Evolutionary conservation across 2,888 invertebrate species (phyloP).

Genomic region (Spodoptera exigua): DNA sequence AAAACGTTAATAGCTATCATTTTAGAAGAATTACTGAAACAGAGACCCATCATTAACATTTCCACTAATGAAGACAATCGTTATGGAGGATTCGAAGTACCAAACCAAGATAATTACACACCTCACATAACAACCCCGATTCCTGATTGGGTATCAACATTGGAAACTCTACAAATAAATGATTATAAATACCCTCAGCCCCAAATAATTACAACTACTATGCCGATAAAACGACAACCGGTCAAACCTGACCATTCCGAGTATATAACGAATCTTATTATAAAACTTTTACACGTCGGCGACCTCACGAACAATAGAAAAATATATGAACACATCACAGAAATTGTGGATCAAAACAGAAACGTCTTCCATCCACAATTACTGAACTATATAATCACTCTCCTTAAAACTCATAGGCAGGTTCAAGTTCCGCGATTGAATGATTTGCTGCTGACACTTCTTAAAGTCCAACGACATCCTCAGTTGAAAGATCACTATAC

Average conservation of each 20-base stretch:
- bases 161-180: background rate
- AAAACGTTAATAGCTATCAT: constrained; percentile 29
- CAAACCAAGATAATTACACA: no score
- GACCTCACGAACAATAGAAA: constrained; percentile 8
- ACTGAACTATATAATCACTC: constrained; percentile 6
- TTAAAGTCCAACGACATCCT: constrained; percentile 25
- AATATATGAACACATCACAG: constrained; percentile 18
- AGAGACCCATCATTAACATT: constrained; percentile 1
- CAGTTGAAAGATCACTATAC: constrained; percentile 26
- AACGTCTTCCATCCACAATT: constrained; percentile 28
- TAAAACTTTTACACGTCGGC: constrained; percentile 12
- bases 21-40: constrained; percentile 27
- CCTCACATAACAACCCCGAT: no score
- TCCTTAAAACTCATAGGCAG: constrained; percentile 23
- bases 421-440: constrained; percentile 18
- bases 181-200: background rate
- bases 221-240: background rate
- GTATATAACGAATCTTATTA: constrained; percentile 20
- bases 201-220: background rate
- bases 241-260: constrained; percentile 22
- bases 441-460: constrained; percentile 27
- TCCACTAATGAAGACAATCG: constrained; percentile 1
- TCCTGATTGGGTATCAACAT: no score
- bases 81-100: constrained; percentile 3
- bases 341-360: constrained; percentile 17